Evolutionary conservation across 2,888 invertebrate species (phyloP).

Genomic region (Drosophila mulleri): DNA sequence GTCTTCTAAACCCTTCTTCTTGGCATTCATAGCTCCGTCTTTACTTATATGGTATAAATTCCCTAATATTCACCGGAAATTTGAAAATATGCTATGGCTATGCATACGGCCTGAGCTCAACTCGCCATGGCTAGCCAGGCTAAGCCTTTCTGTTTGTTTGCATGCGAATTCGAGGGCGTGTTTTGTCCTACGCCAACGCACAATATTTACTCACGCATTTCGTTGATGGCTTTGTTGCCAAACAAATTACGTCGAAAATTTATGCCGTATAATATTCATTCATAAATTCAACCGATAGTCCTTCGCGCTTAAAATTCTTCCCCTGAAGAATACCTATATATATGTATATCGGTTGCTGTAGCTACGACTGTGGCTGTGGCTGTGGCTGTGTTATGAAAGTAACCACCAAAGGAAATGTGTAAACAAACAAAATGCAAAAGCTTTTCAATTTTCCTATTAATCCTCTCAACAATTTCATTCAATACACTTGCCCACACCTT

Average conservation of each 20-base stretch:
- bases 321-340: not conserved
- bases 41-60: no score
- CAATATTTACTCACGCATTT: constrained; percentile 38
- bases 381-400: not conserved
- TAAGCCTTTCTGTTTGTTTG: constrained; percentile 27
- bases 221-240: constrained; percentile 34
- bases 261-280: constrained; percentile 42
- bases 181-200: not conserved
- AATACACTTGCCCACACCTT: constrained; percentile 46
- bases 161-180: constrained; percentile 22
- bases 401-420: constrained; percentile 36
- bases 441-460: constrained; percentile 66
- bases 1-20: no score
- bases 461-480: constrained; percentile 65
- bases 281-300: constrained; percentile 31
- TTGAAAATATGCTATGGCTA: not conserved
- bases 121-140: not conserved
- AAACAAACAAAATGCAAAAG: constrained; percentile 64
- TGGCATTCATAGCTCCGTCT: no score
- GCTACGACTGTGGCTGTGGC: not conserved
- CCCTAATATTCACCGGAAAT: not conserved
- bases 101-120: not conserved
- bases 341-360: no score
- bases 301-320: not conserved
- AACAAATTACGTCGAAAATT: constrained; percentile 44